phyloP scores from a whole-genome alignment of 2,888 invertebrate species.

The Hirudinaria manillensis region DNA sequence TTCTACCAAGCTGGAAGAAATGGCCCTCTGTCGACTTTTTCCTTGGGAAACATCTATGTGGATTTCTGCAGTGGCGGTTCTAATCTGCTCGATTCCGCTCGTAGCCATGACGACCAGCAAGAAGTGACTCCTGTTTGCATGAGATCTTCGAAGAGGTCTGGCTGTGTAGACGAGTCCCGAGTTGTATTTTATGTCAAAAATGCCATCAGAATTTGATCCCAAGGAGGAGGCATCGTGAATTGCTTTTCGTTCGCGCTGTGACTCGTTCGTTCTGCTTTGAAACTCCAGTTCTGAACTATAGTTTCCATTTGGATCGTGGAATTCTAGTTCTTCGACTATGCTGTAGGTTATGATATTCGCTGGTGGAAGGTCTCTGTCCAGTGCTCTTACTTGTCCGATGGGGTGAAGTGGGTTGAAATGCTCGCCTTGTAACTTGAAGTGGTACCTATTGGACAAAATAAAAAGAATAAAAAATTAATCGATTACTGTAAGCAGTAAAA shows the following conservation, averaged over 20 bases:
- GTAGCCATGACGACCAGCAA: constrained; percentile 13
- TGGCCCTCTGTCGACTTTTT: not conserved
- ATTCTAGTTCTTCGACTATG: not conserved
- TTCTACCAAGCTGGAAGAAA: too few relatives aligned
- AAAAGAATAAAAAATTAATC: too few relatives aligned
- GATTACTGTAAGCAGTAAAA: too few relatives aligned
- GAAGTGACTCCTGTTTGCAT: not conserved
- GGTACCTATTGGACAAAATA: not conserved
- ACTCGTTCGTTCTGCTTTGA: not conserved
- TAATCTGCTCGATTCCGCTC: constrained; percentile 13
- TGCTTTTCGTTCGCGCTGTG: not conserved
- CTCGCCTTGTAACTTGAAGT: constrained; percentile 2
- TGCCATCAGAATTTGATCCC: not conserved
- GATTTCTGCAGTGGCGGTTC: constrained; percentile 2
- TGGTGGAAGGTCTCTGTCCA: constrained; percentile 7
- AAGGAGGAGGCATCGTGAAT: not conserved
- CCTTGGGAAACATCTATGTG: not conserved
- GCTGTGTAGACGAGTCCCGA: constrained; percentile 19
- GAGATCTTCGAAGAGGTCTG: constrained; percentile 1
- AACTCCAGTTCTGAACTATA: not conserved
- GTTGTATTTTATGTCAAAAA: constrained; percentile 14
- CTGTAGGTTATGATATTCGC: constrained; percentile 15
- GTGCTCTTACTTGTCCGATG: constrained; percentile 19
- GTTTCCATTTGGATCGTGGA: not conserved
- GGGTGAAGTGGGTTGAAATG: constrained; percentile 17